Evolutionary conservation across 2,888 invertebrate genomes (phyloP).

Genomic region (Serrognathus titanus): DNA sequence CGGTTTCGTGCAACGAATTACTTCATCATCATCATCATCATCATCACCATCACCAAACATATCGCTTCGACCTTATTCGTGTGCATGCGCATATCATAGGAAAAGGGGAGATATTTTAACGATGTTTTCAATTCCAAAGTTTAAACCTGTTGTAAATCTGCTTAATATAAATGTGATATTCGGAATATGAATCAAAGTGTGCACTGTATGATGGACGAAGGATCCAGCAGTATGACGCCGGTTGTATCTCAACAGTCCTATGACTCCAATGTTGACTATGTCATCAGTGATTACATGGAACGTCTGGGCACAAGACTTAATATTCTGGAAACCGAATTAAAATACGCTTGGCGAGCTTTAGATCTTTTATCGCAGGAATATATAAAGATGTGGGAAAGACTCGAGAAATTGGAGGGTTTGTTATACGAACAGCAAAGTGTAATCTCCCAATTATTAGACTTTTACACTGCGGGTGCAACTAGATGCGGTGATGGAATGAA

Average conservation of each 20-base stretch:
- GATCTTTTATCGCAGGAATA: constrained; percentile 89
- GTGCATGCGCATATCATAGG: constrained; percentile 1
- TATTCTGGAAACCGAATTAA: constrained; percentile 84
- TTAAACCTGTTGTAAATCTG: constrained; percentile 15
- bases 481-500: constrained; percentile 20
- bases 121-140: constrained; percentile 16
- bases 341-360: constrained; percentile 89
- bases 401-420: constrained; percentile 83
- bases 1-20: constrained; percentile 32
- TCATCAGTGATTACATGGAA: constrained; percentile 89
- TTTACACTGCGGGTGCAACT: constrained; percentile 61
- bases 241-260: constrained; percentile 39
- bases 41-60: constrained; percentile 30
- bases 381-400: constrained; percentile 88
- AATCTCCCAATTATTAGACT: constrained; percentile 80
- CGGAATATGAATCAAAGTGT: neutral
- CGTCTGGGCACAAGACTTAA: constrained; percentile 81
- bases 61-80: constrained; percentile 26
- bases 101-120: constrained; percentile 7
- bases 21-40: constrained; percentile 1
- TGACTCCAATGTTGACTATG: constrained; percentile 61
- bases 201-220: constrained; percentile 27
- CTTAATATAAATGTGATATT: constrained; percentile 4
- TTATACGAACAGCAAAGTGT: constrained; percentile 88
- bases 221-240: constrained; percentile 40